These are phyloP conservation scores for Donacobius atricapilla DNA, from an alignment of 2,113 vertebrate genomes.

Conservation along the genomic window DNA sequence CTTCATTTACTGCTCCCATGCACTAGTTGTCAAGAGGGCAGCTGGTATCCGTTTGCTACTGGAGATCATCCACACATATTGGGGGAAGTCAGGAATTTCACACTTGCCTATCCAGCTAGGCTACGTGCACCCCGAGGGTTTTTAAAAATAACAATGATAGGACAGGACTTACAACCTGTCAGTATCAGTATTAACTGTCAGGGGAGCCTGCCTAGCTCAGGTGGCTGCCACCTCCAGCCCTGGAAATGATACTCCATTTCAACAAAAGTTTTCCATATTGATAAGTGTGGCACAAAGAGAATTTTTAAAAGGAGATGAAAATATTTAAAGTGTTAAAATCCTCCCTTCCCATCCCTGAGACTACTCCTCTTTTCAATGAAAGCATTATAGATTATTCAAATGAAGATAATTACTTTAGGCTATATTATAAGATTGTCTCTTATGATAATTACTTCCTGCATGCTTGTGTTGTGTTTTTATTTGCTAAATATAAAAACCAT, in stretches of 20 bases:
- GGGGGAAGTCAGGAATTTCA: constrained; percentile 40
- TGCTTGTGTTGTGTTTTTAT: background rate
- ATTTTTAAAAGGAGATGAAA: background rate
- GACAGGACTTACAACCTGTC: constrained; percentile 3
- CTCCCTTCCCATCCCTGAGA: background rate
- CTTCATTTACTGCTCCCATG: background rate
- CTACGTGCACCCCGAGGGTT: background rate
- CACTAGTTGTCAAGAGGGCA: background rate
- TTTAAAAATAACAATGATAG: constrained; percentile 12
- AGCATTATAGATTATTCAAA: background rate
- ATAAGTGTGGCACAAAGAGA: background rate
- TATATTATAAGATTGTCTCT: constrained; percentile 17
- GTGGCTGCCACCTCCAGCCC: background rate
- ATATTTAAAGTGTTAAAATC: background rate
- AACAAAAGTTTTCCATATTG: background rate
- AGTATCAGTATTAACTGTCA: background rate
- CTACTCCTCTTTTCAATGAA: background rate
- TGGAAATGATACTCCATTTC: background rate
- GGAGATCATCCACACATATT: background rate
- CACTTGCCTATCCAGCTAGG: constrained; percentile 19
- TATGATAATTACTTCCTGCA: constrained; percentile 49
- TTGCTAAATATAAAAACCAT: constrained; percentile 18
- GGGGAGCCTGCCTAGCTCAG: background rate
- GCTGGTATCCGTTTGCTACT: background rate
- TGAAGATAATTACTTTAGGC: constrained; percentile 23